phyloP scores from a whole-genome alignment of 2,888 invertebrate genomes.

The Chaetogeoica ovagalla region DNA sequence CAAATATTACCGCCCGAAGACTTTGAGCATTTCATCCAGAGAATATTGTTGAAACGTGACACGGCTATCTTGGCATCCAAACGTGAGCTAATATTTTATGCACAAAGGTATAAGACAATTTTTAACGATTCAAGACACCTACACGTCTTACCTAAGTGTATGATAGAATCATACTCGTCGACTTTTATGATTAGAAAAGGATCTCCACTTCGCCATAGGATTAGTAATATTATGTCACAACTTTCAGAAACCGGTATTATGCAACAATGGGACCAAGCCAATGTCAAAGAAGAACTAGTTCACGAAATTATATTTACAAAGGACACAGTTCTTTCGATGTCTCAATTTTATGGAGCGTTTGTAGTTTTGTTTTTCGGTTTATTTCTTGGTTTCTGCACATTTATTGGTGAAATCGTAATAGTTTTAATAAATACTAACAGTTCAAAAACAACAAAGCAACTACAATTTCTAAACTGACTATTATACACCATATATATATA shows the following conservation, averaged over 20 bases:
- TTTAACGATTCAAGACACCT: constrained; percentile 47
- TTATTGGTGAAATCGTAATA: constrained; percentile 47
- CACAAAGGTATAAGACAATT: constrained; percentile 40
- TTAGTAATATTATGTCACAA: constrained; percentile 52
- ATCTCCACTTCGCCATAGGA: constrained; percentile 54
- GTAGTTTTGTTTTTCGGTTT: constrained; percentile 51
- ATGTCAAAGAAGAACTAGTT: constrained; percentile 47
- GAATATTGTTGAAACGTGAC: constrained; percentile 52
- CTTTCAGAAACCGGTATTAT: constrained; percentile 55
- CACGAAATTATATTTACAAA: constrained; percentile 49
- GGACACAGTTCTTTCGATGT: constrained; percentile 46
- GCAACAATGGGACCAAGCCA: constrained; percentile 53
- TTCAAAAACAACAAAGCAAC: constrained; percentile 9
- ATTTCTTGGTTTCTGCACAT: constrained; percentile 39
- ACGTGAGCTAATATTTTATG: constrained; percentile 54
- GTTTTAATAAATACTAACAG: not conserved
- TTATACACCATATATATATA: not conserved
- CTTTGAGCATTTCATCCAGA: constrained; percentile 45
- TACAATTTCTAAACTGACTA: constrained; percentile 29
- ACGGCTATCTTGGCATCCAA: constrained; percentile 54
- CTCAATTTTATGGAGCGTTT: constrained; percentile 54
- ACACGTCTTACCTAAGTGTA: constrained; percentile 54
- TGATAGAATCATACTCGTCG: constrained; percentile 54
- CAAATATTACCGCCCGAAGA: constrained; percentile 54
- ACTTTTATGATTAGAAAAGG: constrained; percentile 54